Evolutionary conservation across 2,113 vertebrate species (phyloP).

Genomic region (Heteronetta atricapilla): DNA sequence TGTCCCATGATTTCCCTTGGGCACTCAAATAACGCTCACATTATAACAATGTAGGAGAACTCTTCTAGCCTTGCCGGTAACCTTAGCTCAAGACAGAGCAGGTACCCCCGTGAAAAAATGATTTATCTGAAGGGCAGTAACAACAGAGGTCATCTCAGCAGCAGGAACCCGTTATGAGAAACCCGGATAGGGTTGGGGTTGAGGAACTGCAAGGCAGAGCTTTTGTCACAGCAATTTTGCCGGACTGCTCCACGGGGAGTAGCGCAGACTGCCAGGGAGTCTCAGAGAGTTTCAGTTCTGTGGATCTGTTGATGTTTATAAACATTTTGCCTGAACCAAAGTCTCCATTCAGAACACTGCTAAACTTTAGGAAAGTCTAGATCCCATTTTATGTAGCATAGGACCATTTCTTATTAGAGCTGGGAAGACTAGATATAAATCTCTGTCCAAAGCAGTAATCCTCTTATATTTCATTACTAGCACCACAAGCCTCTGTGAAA

Average conservation of each 20-base stretch:
- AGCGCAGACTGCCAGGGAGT: neutral
- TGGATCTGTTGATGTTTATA: neutral
- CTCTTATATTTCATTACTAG: constrained; percentile 59
- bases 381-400: constrained; percentile 21
- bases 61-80: neutral
- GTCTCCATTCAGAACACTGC: neutral
- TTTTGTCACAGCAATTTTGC: neutral
- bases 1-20: neutral
- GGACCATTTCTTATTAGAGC: constrained; percentile 40
- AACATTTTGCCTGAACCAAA: neutral
- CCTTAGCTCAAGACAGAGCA: neutral
- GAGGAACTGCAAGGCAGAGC: neutral
- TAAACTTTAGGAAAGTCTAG: constrained; percentile 34
- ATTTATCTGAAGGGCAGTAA: neutral
- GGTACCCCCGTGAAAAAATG: neutral
- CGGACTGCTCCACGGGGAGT: neutral
- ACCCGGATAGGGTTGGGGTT: neutral
- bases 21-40: neutral
- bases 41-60: neutral
- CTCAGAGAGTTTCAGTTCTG: neutral
- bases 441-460: constrained; percentile 55
- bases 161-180: neutral
- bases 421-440: constrained; percentile 53
- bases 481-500: constrained; percentile 26
- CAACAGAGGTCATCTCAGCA: neutral